Evolutionary conservation across 2,113 vertebrate genomes (phyloP), one percentile per base, ranked within the genome.

Genomic region (Cheilinus undulatus): DNA sequence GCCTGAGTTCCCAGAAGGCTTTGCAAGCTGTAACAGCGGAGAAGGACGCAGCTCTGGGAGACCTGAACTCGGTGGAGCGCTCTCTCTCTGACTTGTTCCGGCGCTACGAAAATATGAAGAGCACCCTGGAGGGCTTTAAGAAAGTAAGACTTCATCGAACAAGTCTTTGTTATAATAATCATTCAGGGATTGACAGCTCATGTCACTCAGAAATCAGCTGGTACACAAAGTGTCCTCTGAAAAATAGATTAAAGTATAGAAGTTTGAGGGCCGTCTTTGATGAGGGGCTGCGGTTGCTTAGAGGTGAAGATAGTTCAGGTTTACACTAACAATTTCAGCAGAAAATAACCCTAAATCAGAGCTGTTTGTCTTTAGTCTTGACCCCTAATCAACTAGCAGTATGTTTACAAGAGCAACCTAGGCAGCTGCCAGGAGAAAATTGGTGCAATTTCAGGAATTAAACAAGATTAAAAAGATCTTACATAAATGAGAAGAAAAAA

Each of bases 21-120:
- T 92, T 98, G 86, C 96, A 96, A 53, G 92, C 95, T 53, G 87
- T 97, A 73, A 96, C 94, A 0, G 73, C 89, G 85, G 98, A 99
- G 78, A 97, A 96, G 85, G 97, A 99, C 3, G 93, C 97, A 36
- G 96, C 97, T 2, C 78, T 98, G 73, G 89, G 95, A 0, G 98
- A 99, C 88, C 94, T 99, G 1, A 99, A 97, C 92, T 98, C 97
- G 0, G 97, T 99, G 78, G 98, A 99, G 76, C 94, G 97, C 69
- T 99, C 98, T 7, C 94, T 99, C 13, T 99, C 97, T 0, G 97
- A 99, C 17, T 92, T 99, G 70, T 99, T 99, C 83, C 93, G 97
- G 30, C 95, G 98, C 91, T 99, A 98, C 0, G 97, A 99, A 80
- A 99, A 96, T 77, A 93, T 99, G 91, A 99, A 99, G 89, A 93